Percentiles rank a stretch among this genome's conserved stretches.
phyloP scores from a whole-genome alignment of 2,888 invertebrate species.

The Agrotis segetum region DNA sequence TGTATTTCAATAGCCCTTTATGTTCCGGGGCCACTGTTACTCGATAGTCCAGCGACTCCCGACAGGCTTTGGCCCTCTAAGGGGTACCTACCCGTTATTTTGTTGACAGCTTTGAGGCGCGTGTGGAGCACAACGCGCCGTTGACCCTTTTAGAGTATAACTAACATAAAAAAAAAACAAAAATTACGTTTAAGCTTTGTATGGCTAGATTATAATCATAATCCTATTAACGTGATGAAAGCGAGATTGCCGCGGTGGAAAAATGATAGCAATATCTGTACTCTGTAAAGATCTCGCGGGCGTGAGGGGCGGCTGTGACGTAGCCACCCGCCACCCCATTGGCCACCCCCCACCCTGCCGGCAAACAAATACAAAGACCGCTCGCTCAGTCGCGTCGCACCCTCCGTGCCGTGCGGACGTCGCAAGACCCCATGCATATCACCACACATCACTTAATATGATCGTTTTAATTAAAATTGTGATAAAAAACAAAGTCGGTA shows the following conservation, averaged over 20 bases:
- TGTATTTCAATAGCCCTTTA: too few relatives aligned
- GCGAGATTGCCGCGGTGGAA: constrained; percentile 50
- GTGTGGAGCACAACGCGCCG: too few relatives aligned
- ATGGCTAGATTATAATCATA: constrained; percentile 53
- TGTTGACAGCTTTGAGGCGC: too few relatives aligned
- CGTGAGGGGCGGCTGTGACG: constrained; percentile 74
- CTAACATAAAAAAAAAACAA: constrained; percentile 11
- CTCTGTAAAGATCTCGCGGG: constrained; percentile 70
- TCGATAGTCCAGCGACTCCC: too few relatives aligned
- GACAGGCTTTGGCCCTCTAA: too few relatives aligned
- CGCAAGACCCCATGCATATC: constrained; percentile 73
- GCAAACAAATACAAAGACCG: constrained; percentile 74
- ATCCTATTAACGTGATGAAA: constrained; percentile 57
- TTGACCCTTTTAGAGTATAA: too few relatives aligned
- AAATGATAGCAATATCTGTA: constrained; percentile 69
- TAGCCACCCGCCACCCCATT: constrained; percentile 71
- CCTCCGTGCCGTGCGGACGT: constrained; percentile 81
- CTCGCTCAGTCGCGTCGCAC: constrained; percentile 84
- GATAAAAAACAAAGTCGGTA: constrained; percentile 67
- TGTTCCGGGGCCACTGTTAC: too few relatives aligned
- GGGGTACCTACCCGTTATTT: too few relatives aligned
- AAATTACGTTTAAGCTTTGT: constrained; percentile 27
- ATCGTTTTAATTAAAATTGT: constrained; percentile 77
- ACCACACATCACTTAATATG: constrained; percentile 79
- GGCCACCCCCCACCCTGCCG: constrained; percentile 67